phyloP scores from a whole-genome alignment of 2,113 vertebrate genomes.

The Caretta caretta region DNA sequence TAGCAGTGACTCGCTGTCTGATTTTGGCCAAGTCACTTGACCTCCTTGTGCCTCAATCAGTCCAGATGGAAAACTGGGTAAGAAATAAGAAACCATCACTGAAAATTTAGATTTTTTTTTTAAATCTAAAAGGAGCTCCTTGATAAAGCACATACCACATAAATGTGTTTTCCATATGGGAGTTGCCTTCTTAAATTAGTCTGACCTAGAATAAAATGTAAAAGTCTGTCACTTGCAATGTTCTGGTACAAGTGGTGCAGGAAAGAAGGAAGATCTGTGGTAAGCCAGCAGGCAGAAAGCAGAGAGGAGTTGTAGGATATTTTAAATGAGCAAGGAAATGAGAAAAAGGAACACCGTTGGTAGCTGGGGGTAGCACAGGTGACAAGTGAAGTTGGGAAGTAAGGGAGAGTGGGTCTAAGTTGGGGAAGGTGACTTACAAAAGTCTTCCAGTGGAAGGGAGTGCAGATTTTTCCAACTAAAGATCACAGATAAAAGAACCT shows the following conservation, averaged over 20 bases:
- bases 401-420: conserved; percentile 52
- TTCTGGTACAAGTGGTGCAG: conserved; percentile 40
- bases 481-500: conserved; percentile 57
- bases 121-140: conserved; percentile 48
- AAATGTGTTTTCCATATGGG: conserved; percentile 71
- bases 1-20: conserved; percentile 60
- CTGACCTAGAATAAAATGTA: conserved; percentile 44
- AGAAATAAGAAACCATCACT: conserved; percentile 51
- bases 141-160: conserved; percentile 56
- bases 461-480: conserved; percentile 34
- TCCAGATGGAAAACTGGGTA: conserved; percentile 59
- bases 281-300: conserved; percentile 39
- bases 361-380: conserved; percentile 62
- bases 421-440: conserved; percentile 62
- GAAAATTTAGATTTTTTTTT: conserved; percentile 46
- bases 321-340: conserved; percentile 21
- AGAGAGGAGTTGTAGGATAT: conserved; percentile 31
- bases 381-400: conserved; percentile 52
- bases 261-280: conserved; percentile 7
- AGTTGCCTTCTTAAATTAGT: conserved; percentile 35
- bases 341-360: conserved; percentile 28
- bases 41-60: conserved; percentile 56
- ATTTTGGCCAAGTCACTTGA: conserved; percentile 52
- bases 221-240: conserved; percentile 49
- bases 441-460: conserved; percentile 62